A percentile compares a stretch with the other conserved stretches of the same genome.
These are phyloP conservation scores for Geococcyx californianus DNA, from an alignment of 2,113 vertebrate species.

Conservation along the genomic window DNA sequence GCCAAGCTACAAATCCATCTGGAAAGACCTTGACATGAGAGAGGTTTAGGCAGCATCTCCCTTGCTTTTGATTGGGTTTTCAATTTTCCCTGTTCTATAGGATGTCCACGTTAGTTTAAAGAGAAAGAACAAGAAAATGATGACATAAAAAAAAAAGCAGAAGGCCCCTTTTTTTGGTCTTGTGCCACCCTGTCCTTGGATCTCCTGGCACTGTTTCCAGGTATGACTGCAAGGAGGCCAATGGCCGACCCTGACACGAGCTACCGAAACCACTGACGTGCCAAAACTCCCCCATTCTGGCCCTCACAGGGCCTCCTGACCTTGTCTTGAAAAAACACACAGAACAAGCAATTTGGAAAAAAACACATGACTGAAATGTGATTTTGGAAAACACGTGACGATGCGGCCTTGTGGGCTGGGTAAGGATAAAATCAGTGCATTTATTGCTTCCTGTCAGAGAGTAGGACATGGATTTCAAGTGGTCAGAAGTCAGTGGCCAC, in stretches of 20 bases:
- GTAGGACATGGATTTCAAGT: not conserved
- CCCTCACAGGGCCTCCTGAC: not conserved
- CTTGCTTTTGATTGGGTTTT: not conserved
- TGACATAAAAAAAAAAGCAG: fast-evolving
- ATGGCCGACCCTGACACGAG: fast-evolving
- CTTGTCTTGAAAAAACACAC: not conserved
- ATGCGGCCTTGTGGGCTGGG: not conserved
- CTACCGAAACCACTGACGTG: not conserved
- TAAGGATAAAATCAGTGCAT: not conserved
- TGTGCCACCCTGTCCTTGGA: not conserved
- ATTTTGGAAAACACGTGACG: not conserved
- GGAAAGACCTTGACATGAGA: not conserved
- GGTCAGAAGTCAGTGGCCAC: not conserved
- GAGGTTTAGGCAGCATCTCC: not conserved
- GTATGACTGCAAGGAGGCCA: not conserved
- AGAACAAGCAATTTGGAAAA: not conserved
- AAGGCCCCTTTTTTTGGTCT: not conserved
- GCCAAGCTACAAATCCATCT: not conserved
- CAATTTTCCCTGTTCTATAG: not conserved
- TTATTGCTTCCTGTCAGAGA: not conserved
- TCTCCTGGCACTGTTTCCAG: not conserved
- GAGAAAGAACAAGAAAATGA: not conserved
- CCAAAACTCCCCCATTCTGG: not conserved
- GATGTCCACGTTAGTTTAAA: not conserved
- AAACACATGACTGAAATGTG: not conserved